These are phyloP conservation scores for Tachyglossus aculeatus DNA, from an alignment of 2,797 vertebrate genomes.

Conservation along the genomic window DNA sequence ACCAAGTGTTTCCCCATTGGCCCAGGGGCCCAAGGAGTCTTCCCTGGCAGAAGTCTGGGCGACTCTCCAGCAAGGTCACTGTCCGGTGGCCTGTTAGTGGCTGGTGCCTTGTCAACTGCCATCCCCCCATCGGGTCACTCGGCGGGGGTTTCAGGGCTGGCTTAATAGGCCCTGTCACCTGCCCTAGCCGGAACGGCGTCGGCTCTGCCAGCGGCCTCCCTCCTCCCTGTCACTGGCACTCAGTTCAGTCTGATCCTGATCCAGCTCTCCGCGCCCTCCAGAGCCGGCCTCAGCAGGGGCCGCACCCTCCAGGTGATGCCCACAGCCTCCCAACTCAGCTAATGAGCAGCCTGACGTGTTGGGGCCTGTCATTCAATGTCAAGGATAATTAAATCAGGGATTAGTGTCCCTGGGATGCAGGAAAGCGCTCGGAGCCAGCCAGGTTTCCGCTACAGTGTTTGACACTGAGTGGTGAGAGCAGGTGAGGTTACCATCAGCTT, in stretches of 20 bases:
- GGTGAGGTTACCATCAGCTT: conserved; percentile 16
- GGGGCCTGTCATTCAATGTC: conserved; percentile 37
- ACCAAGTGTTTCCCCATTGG: no score
- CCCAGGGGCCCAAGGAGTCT: no score
- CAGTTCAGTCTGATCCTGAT: conserved; percentile 4
- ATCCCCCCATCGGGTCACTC: neutral
- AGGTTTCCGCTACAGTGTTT: conserved; percentile 5
- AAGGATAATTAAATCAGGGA: conserved; percentile 59
- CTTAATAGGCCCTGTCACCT: conserved; percentile 26
- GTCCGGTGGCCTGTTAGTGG: neutral
- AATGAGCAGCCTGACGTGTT: conserved; percentile 39
- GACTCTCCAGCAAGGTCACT: neutral
- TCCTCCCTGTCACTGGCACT: conserved; percentile 27
- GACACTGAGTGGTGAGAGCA: conserved; percentile 19
- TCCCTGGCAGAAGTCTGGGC: no score
- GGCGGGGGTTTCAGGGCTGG: neutral
- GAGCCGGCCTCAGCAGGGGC: neutral
- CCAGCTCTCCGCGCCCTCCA: neutral
- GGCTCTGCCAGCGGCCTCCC: neutral
- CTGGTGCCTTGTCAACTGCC: neutral
- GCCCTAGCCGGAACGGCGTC: neutral
- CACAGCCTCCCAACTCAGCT: conserved; percentile 5
- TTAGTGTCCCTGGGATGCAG: conserved; percentile 33
- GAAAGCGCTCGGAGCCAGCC: conserved; percentile 5
- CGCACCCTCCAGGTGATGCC: conserved; percentile 14